Evolutionary conservation across 2,113 vertebrate species (phyloP).

Genomic region (Hippocampus zosterae): DNA sequence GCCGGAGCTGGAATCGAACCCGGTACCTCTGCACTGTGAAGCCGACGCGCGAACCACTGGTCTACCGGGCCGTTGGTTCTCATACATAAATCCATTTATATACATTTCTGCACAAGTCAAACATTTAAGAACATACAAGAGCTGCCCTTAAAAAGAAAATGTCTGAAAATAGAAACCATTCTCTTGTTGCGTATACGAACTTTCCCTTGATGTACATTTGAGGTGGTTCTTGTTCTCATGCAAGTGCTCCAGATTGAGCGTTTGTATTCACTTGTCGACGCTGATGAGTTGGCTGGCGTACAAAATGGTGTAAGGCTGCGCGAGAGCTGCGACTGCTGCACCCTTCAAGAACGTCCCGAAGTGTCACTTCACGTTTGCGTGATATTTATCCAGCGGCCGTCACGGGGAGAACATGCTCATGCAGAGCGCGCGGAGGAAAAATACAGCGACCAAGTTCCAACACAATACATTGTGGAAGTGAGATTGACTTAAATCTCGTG

Average conservation of each 20-base stretch:
- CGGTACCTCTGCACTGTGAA: too few species aligned
- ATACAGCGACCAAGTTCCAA: neutral
- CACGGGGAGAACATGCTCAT: neutral
- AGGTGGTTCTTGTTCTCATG: constrained; percentile 10
- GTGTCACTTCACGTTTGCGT: neutral
- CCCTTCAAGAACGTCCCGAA: constrained; percentile 10
- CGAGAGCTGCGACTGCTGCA: constrained; percentile 24
- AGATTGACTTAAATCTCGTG: neutral
- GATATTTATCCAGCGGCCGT: neutral
- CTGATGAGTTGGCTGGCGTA: constrained; percentile 15
- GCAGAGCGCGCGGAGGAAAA: neutral
- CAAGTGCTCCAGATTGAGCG: constrained; percentile 18
- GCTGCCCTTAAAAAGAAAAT: neutral
- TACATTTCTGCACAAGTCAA: neutral
- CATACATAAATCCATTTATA: neutral
- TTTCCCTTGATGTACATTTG: neutral
- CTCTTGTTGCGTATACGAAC: neutral
- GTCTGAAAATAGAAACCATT: neutral
- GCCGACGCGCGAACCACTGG: too few species aligned
- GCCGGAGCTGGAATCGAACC: too few species aligned
- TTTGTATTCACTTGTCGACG: constrained; percentile 21
- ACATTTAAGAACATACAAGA: neutral
- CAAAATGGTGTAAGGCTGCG: constrained; percentile 49
- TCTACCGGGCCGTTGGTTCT: too few species aligned
- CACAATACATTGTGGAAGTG: neutral